Conservation (phyloP, 1,140 invertebrate species). For the Platorchestia sp. region DNA sequence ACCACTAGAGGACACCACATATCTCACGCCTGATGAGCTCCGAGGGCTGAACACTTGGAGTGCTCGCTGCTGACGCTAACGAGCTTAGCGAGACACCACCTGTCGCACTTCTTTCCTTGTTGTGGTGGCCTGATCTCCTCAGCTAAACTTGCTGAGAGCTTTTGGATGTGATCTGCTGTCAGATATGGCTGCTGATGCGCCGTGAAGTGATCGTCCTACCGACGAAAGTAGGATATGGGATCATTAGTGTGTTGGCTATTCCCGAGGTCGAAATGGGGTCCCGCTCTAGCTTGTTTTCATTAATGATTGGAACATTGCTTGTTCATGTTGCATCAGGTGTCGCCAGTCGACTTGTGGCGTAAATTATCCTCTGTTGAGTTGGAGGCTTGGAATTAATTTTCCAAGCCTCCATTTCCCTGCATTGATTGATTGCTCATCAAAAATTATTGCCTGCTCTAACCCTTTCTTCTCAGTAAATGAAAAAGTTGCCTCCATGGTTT, state of each 20-base stretch:
- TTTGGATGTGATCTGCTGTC: neutral
- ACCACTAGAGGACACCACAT: neutral
- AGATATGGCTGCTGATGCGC: neutral
- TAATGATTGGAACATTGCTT: neutral
- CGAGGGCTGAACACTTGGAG: too few species aligned
- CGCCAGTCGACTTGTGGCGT: neutral
- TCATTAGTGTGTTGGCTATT: neutral
- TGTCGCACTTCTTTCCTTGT: neutral
- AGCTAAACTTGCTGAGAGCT: neutral
- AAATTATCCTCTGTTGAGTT: too few species aligned
- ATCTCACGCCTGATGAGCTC: neutral
- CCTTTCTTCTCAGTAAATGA: neutral
- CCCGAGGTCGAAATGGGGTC: neutral
- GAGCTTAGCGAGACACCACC: neutral
- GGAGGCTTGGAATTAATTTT: too few species aligned
- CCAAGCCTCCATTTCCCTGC: neutral
- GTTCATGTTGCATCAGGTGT: neutral
- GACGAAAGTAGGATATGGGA: neutral
- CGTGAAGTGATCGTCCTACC: neutral
- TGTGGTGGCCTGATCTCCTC: neutral
- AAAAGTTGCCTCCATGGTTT: neutral
- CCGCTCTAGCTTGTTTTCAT: neutral
- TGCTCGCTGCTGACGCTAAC: neutral
- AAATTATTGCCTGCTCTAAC: neutral
- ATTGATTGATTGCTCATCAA: neutral